A percentile compares a stretch with the other conserved stretches of the same genome.
Evolutionary conservation across 2,797 vertebrate species (phyloP).

Genomic region (Scyliorhinus canicula): DNA sequence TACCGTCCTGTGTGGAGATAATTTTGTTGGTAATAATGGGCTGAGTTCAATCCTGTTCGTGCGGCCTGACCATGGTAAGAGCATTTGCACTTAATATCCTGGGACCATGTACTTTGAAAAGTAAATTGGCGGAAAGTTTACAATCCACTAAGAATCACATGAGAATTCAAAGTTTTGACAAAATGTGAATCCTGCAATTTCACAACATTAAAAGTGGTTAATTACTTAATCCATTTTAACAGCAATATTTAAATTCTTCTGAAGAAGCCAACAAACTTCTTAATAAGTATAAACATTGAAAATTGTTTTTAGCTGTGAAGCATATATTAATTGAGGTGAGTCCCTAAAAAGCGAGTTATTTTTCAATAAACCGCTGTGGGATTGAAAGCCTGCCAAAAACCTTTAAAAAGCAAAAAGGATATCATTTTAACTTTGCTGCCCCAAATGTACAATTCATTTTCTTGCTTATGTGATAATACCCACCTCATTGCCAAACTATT

Average conservation of each 20-base stretch:
- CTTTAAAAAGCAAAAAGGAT: too few species aligned
- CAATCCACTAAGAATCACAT: not conserved
- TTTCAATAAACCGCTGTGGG: too few species aligned
- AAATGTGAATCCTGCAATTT: not conserved
- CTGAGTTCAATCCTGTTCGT: not conserved
- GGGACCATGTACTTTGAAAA: not conserved
- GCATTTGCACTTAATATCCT: not conserved
- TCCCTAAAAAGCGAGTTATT: too few species aligned
- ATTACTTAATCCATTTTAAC: not conserved
- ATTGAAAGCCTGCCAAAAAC: too few species aligned
- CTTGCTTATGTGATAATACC: too few species aligned
- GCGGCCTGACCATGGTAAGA: not conserved
- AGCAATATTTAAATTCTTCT: not conserved
- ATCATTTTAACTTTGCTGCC: too few species aligned
- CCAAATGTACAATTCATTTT: too few species aligned
- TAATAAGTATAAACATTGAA: not conserved
- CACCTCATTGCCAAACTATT: too few species aligned
- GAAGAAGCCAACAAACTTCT: not conserved
- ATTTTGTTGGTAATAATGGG: not conserved
- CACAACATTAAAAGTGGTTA: not conserved
- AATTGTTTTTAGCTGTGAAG: too few species aligned
- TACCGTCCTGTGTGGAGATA: not conserved
- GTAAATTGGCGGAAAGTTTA: not conserved
- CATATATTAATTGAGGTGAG: too few species aligned
- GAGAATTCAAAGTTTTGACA: not conserved